Evolutionary conservation across 2,113 vertebrate genomes (phyloP).

Genomic region (Chaetorhynchus papuensis): DNA sequence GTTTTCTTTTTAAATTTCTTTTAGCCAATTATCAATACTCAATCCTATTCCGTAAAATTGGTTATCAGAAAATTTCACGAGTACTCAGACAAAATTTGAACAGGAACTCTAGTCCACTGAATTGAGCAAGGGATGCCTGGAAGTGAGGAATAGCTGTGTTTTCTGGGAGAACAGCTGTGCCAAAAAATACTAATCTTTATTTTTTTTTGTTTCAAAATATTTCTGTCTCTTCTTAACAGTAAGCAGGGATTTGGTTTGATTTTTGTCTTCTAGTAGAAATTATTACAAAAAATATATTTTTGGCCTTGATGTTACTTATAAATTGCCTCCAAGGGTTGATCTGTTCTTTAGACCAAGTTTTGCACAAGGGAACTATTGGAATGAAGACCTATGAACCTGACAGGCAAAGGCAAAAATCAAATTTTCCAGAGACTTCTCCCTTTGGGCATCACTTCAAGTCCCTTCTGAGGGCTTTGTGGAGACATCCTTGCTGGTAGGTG

Average conservation of each 20-base stretch:
- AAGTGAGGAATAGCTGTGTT: not conserved
- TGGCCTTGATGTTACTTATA: not conserved
- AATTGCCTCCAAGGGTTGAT: not conserved
- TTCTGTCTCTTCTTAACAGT: not conserved
- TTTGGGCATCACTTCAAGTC: not conserved
- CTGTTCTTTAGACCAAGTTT: not conserved
- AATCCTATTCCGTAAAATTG: not conserved
- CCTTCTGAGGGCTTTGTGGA: not conserved
- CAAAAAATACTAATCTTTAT: not conserved
- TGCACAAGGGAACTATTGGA: not conserved
- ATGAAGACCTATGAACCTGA: not conserved
- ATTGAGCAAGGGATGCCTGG: not conserved
- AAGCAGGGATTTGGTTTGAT: not conserved
- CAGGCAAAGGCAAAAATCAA: not conserved
- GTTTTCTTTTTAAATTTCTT: not conserved
- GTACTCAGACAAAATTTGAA: not conserved
- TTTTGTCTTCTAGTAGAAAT: not conserved
- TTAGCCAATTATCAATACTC: not conserved
- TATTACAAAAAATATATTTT: not conserved
- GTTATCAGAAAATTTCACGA: not conserved
- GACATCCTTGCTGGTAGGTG: not conserved
- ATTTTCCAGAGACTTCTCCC: not conserved
- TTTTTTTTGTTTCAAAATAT: not conserved
- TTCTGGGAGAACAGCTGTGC: not conserved
- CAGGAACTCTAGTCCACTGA: rapidly evolving